These are phyloP conservation scores for Nesidiocoris tenuis DNA, from an alignment of 2,888 invertebrate genomes.

Conservation along the genomic window DNA sequence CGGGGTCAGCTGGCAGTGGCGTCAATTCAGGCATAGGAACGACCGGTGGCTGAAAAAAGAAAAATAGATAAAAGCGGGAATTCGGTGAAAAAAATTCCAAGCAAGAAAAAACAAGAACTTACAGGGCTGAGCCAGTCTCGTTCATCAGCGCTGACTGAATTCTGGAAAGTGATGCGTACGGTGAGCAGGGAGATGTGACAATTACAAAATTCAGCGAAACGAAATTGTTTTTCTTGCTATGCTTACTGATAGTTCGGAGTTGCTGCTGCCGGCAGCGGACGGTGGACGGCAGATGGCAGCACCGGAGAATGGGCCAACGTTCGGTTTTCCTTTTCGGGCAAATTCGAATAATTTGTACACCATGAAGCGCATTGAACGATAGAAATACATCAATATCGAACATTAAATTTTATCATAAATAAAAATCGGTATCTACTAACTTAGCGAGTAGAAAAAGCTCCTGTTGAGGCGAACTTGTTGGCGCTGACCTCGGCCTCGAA, in stretches of 20 bases:
- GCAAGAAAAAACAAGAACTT: slow-evolving; percentile 1
- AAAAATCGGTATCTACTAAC: slow-evolving; percentile 11
- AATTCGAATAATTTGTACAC: background rate
- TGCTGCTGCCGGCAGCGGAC: slow-evolving; percentile 12
- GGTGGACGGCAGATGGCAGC: slow-evolving; percentile 17
- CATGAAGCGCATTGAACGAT: background rate
- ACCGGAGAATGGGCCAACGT: background rate
- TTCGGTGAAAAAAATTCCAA: background rate
- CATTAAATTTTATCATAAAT: no score
- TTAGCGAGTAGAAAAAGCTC: slow-evolving; percentile 50
- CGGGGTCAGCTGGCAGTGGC: background rate
- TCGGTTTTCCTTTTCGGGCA: background rate
- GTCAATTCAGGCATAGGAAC: slow-evolving; percentile 2
- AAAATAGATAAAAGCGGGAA: background rate
- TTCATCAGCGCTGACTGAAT: background rate
- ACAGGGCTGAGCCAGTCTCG: background rate
- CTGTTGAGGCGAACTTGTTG: slow-evolving; percentile 58
- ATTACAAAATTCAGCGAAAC: background rate
- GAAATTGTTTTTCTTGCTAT: background rate
- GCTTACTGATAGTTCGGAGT: slow-evolving; percentile 26
- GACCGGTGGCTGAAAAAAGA: background rate
- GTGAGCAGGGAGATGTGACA: background rate
- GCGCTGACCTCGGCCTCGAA: slow-evolving; percentile 54
- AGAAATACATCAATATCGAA: no score
- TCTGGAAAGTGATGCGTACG: no score